These are phyloP conservation scores for Colius striatus DNA, from an alignment of 2,113 vertebrate genomes.

Conservation along the genomic window DNA sequence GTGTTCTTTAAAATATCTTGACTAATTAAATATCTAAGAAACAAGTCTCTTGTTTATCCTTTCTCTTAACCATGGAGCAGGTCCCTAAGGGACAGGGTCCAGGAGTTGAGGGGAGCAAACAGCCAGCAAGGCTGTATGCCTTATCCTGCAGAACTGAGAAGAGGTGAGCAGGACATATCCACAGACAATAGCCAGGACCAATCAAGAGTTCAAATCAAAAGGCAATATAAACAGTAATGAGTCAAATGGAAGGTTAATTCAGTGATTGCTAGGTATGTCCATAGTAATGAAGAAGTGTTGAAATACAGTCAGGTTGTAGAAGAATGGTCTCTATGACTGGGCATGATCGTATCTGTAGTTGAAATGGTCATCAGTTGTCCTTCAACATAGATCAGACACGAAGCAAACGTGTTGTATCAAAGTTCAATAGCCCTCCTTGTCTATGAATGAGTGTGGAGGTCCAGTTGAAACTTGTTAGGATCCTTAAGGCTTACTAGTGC, in stretches of 20 bases:
- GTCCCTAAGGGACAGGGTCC: neutral
- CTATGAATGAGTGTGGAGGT: neutral
- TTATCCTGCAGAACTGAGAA: neutral
- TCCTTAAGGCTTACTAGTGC: neutral
- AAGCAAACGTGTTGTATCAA: fast-evolving
- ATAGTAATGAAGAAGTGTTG: fast-evolving
- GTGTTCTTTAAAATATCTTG: neutral
- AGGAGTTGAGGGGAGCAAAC: neutral
- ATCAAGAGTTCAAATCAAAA: neutral
- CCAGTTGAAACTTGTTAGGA: fast-evolving
- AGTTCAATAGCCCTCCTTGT: neutral
- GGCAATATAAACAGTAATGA: neutral
- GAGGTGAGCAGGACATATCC: fast-evolving
- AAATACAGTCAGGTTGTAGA: neutral
- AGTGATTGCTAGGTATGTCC: fast-evolving
- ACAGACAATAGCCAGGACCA: neutral
- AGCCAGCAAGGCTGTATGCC: neutral
- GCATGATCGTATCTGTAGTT: neutral
- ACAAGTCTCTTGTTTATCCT: neutral
- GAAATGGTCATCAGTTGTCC: neutral
- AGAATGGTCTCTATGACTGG: neutral
- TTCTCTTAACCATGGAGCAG: neutral
- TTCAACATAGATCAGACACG: neutral
- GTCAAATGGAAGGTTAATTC: neutral
- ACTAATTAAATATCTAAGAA: neutral